Evolutionary conservation across 2,888 invertebrate species (phyloP).

Genomic region (Orthosia incerta): DNA sequence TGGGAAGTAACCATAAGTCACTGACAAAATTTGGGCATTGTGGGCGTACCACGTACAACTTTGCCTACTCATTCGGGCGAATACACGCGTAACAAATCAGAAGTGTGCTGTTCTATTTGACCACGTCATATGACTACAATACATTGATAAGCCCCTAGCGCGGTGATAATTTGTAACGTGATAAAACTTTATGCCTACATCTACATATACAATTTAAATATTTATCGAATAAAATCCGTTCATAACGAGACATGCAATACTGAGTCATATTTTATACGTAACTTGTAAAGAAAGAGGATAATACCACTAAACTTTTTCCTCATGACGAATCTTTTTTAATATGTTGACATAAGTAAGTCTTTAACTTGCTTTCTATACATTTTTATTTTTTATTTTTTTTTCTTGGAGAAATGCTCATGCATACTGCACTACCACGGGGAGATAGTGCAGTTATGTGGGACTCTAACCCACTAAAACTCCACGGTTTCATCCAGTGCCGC

Average conservation of each 20-base stretch:
- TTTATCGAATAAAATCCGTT: not conserved
- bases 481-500: too few species aligned
- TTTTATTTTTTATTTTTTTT: too few species aligned
- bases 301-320: conserved; percentile 10
- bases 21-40: too few species aligned
- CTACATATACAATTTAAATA: not conserved
- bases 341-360: not conserved
- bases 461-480: not conserved
- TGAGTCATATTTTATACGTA: not conserved
- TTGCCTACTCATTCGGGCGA: too few species aligned
- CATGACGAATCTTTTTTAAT: conserved; percentile 1
- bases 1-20: too few species aligned
- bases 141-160: conserved; percentile 16
- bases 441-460: too few species aligned
- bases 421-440: too few species aligned
- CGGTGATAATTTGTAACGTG: conserved; percentile 18
- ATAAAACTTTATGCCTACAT: conserved; percentile 13
- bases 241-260: not conserved
- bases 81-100: not conserved
- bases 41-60: too few species aligned
- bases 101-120: not conserved
- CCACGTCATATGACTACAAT: conserved; percentile 6
- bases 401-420: too few species aligned
- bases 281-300: not conserved
- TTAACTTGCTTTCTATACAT: not conserved